Conservation (phyloP, 2,888 invertebrate species). For the Cartodere bifasciata region DNA sequence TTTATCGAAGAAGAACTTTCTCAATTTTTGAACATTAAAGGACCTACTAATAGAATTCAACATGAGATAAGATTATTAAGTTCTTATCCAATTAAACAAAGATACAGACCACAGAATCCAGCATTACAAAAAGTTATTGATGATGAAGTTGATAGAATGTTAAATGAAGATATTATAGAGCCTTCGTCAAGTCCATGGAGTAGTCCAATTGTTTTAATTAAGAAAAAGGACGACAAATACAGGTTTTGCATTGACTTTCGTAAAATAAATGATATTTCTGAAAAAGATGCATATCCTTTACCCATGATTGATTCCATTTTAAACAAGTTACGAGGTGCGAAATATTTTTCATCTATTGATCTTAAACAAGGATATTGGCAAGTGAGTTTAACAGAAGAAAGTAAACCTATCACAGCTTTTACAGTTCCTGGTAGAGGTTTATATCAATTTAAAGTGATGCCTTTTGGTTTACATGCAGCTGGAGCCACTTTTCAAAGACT, state of each 20-base stretch:
- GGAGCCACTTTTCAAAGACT: conserved; percentile 22
- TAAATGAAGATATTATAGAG: conserved; percentile 11
- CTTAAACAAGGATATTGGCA: conserved; percentile 23
- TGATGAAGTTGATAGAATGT: conserved; percentile 11
- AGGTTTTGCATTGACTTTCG: conserved; percentile 15
- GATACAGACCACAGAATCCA: conserved; percentile 17
- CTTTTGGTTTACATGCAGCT: conserved; percentile 22
- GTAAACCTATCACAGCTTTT: conserved; percentile 20
- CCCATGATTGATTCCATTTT: conserved; percentile 19
- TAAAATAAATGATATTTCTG: conserved; percentile 12
- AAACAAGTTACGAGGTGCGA: conserved; percentile 17
- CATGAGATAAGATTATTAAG: conserved; percentile 6
- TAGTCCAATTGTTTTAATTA: conserved; percentile 11
- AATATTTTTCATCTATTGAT: conserved; percentile 18
- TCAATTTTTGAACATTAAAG: background rate
- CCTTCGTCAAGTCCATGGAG: conserved; percentile 14
- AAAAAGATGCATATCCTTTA: conserved; percentile 18
- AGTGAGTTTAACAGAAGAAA: conserved; percentile 11
- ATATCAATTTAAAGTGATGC: conserved; percentile 22
- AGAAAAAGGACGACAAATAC: conserved; percentile 13
- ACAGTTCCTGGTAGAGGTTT: conserved; percentile 20
- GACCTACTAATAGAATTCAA: conserved; percentile 3
- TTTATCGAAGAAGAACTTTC: too few relatives aligned
- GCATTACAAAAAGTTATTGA: conserved; percentile 13
- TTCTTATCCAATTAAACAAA: conserved; percentile 15